Base-by-base conservation (phyloP, 2,888 invertebrate genomes). In the Camptogramma bilineatum region DNA sequence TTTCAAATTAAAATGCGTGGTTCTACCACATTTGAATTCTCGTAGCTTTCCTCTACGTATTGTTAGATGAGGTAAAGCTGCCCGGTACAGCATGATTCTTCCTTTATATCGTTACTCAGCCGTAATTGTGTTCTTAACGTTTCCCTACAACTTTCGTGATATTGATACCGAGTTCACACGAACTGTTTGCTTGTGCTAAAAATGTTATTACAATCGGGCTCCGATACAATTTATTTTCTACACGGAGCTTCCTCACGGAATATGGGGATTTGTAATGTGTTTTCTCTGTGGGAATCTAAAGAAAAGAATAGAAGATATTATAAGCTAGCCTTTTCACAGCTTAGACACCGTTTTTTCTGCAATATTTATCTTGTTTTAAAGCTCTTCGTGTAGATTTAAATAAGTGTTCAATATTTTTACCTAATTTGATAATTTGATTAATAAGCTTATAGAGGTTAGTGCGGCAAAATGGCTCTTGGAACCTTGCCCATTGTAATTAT, bases 121-220 rank as follows among this genome's bases (percentile, higher is more conserved):
- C 69, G 64, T 84, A 85, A 86, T 86, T 85, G 82, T 77, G 73
- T 77, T 76, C n/a, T n/a, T n/a, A n/a, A 78, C 73, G 74, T 76
- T 76, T 81, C 78, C 82, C 75, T 83, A 82, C 83, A 86, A 86
- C 82, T 87, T 85, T 80, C 81, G 81, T 84, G 88, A 88, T 88
- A 90, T 89, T 90, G 90, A 90, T 90, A 89, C 84, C 79, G 72
- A 78, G 77, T 58, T 75, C 78, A 81, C 80, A 81, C 75, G 81
- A 80, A 76, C 77, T 77, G 82, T 87, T 85, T 86, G 80, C 74
- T 74, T 72, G 74, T 78, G 80, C 80, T 78, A 80, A 82, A 79
- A 80, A 66, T 75, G 78, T 78, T 85, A 81, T 83, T 80, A 80
- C 78, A 78, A 78, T 75, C 71, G 73, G 73, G 77, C 77, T 83